Evolutionary conservation across 1,140 invertebrate species (phyloP).

Genomic region (Cydia fagiglandana): DNA sequence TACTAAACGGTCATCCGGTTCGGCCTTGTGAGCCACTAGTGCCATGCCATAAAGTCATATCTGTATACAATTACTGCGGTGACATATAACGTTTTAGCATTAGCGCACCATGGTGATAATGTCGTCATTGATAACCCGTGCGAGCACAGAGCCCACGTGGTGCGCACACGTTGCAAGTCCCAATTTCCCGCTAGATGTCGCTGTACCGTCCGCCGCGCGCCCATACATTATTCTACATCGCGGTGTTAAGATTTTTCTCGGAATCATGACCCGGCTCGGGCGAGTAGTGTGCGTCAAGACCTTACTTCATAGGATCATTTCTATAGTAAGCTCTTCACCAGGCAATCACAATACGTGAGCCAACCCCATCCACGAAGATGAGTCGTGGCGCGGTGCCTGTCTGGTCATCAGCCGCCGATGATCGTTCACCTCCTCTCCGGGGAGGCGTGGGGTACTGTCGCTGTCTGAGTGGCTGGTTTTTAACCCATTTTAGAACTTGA

Average conservation of each 20-base stretch:
- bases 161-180: conserved; percentile 1
- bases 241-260: conserved; percentile 40
- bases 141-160: not conserved
- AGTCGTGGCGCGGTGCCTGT: conserved; percentile 44
- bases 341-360: conserved; percentile 44
- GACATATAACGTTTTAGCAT: not conserved
- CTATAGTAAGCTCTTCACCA: conserved; percentile 49
- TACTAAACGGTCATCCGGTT: not conserved
- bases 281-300: conserved; percentile 34
- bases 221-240: conserved; percentile 33
- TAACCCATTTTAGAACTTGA: conserved; percentile 30
- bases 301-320: conserved; percentile 55
- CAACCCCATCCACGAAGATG: conserved; percentile 42
- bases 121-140: no score
- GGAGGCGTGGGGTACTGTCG: conserved; percentile 39
- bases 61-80: not conserved
- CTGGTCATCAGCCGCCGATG: conserved; percentile 48
- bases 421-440: conserved; percentile 42
- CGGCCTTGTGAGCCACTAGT: not conserved
- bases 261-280: not conserved
- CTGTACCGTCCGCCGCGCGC: conserved; percentile 17
- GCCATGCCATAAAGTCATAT: not conserved
- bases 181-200: conserved; percentile 35
- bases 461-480: conserved; percentile 47
- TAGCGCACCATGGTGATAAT: no score